Percentiles rank a stretch among this genome's conserved stretches.
phyloP scores from a whole-genome alignment of 2,888 invertebrate genomes.

The Drosophila atripex region DNA sequence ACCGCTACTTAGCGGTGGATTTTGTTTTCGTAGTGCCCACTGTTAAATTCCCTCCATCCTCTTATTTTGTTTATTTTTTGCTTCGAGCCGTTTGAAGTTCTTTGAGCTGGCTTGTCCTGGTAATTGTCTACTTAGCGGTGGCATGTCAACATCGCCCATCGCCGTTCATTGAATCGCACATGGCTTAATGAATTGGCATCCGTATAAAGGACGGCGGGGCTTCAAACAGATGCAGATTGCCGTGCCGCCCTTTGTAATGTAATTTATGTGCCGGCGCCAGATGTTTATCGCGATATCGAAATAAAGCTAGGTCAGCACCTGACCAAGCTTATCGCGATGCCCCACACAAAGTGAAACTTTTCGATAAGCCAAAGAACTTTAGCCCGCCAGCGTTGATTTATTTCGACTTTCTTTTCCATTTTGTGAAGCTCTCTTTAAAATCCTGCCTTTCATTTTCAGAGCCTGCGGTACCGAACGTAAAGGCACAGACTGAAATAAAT shows the following conservation, averaged over 20 bases:
- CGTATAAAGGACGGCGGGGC: slow-evolving; percentile 28
- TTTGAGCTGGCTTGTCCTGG: slow-evolving; percentile 50
- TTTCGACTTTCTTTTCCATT: slow-evolving; percentile 56
- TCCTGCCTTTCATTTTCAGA: not conserved
- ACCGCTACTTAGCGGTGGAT: slow-evolving; percentile 73
- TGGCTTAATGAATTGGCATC: slow-evolving; percentile 72
- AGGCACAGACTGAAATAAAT: too few relatives aligned
- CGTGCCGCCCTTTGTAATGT: slow-evolving; percentile 35
- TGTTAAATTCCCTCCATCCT: not conserved
- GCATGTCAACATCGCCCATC: slow-evolving; percentile 39
- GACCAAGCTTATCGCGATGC: slow-evolving; percentile 60
- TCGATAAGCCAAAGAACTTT: slow-evolving; percentile 56
- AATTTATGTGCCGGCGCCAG: slow-evolving; percentile 64
- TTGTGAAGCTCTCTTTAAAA: slow-evolving; percentile 45
- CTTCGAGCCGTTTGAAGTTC: slow-evolving; percentile 65
- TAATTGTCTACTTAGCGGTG: slow-evolving; percentile 52
- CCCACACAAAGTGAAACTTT: slow-evolving; percentile 32
- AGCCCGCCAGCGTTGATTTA: slow-evolving; percentile 64
- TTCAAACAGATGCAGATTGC: slow-evolving; percentile 42
- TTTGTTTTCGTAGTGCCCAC: slow-evolving; percentile 62
- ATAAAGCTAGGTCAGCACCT: slow-evolving; percentile 35
- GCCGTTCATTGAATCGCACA: slow-evolving; percentile 66
- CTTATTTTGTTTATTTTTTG: not conserved
- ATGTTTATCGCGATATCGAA: slow-evolving; percentile 56
- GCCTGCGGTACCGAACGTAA: too few relatives aligned